A percentile compares a stretch with the other conserved stretches of the same genome.
Evolutionary conservation across 2,888 invertebrate species (phyloP).

Genomic region (Microplitis manilae): DNA sequence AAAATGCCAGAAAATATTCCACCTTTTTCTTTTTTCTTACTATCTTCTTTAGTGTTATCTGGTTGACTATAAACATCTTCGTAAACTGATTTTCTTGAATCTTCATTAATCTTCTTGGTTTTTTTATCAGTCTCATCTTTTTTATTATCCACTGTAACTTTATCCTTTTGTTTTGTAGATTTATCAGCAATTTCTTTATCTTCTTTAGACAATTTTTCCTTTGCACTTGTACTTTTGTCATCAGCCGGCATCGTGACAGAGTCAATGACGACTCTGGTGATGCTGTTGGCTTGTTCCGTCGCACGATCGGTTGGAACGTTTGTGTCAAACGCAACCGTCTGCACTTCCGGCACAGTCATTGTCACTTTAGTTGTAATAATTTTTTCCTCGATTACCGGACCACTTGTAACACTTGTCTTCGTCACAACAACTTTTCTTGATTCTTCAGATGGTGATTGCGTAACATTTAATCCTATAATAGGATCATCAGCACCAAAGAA

Average conservation of each 20-base stretch:
- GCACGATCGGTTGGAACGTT: constrained; percentile 53
- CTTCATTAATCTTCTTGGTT: constrained; percentile 52
- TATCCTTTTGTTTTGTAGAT: constrained; percentile 65
- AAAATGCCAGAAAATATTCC: constrained; percentile 67
- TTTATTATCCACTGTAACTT: constrained; percentile 52
- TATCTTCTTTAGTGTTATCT: constrained; percentile 54
- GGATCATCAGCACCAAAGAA: constrained; percentile 49
- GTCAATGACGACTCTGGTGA: constrained; percentile 53
- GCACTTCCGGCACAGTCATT: constrained; percentile 47
- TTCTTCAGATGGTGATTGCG: constrained; percentile 1
- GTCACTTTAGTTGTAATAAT: constrained; percentile 46
- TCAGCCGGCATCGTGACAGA: constrained; percentile 51
- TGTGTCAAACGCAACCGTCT: constrained; percentile 54
- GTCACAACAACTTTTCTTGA: constrained; percentile 41
- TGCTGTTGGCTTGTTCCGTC: constrained; percentile 49
- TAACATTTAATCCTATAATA: constrained; percentile 42
- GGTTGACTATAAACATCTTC: constrained; percentile 60
- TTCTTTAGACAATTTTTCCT: constrained; percentile 74
- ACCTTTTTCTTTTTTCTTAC: constrained; percentile 59
- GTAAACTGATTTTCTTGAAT: constrained; percentile 54
- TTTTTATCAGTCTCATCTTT: constrained; percentile 49
- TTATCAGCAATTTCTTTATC: constrained; percentile 74
- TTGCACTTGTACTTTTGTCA: constrained; percentile 63
- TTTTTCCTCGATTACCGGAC: constrained; percentile 43
- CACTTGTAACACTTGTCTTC: constrained; percentile 43